Base-by-base conservation (phyloP, 2,113 vertebrate species). In the Rhinichthys klamathensis region DNA sequence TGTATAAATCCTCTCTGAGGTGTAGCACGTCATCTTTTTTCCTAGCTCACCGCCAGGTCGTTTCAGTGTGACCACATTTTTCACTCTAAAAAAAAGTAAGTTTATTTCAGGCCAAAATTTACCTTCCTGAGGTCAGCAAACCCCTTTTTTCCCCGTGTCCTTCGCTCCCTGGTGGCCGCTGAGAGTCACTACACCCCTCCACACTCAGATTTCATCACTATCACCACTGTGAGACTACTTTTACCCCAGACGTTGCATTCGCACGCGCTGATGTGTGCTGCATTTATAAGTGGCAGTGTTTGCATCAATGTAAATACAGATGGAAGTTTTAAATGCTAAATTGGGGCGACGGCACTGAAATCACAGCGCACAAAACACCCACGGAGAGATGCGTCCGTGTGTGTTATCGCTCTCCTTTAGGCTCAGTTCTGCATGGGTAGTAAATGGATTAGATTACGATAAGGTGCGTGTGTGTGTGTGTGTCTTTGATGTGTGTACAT, bases 321-420 rank as follows among this genome's bases (percentile, higher is more conserved):
- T 78, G 77, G 49, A 83, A 84, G 85, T 75, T 88, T 86, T 77
- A 82, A 70, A 72, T 60, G 35, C 60, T 75, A 76, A 84, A 88
- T 76, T 65, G 41, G 61, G 25, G 78, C 78, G 30, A 56, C 44
- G 1, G 32, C 73, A 11, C 41, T 73, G 44, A 85, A 87, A 82
- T 85, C 72, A 15, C 51, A 38, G 74, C 78, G 2, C 1, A 8
- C 63, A 61, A 23, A 75, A 25, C 74, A 77, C 38, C 9, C 60
- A 72, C 58, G 8, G 25, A 67, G 35, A 74, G 46, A 78, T 80
- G 84, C n/a, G 27, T 73, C 38, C 25, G 78, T 63, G 35, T 69
- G 38, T 79, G 73, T 76, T 83, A 84, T 82, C 49, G 49, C 67
- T 41, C 46, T 74, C 65, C 54, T 46, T 65, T 73, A 65, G 35